Base-by-base conservation (phyloP, 2,113 vertebrate species). In the Oriolus oriolus region DNA sequence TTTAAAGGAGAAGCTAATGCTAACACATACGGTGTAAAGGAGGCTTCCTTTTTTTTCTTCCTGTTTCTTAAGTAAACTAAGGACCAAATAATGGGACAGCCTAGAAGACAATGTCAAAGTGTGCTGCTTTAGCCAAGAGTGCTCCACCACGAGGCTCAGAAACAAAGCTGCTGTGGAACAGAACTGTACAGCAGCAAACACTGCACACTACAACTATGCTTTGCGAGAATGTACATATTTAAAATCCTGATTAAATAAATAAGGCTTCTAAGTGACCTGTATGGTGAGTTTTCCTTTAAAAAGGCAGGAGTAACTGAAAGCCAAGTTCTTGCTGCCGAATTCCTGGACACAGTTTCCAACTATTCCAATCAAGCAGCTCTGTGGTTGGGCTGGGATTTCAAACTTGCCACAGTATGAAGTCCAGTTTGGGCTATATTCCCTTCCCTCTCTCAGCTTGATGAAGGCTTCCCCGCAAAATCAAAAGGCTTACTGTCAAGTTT, bases 401-500 rank as follows among this genome's bases (percentile, higher is more conserved):
- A 98, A 98, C 98, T 98, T 97, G 98, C 98, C 98, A 97, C 98
- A 98, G 98, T 98, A 97, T 98, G 98, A 98, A 98, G 98, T 98
- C 98, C 98, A 98, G 98, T 98, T 98, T 98, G 98, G 98, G 98
- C 98, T 98, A 97, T 97, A 97, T 98, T 98, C 98, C 98, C 97
- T 98, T 98, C 98, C 96, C 97, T 98, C 97, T 97, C 98, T 95
- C 98, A 98, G 98, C 97, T 96, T 97, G 98, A 98, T 95, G 95
- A 97, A 98, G 98, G 98, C 97, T 98, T 98, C 97, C 98, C 98
- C 93, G 79, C 98, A 97, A 98, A 98, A 98, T 98, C 98, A 98
- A 98, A 98, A 98, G 98, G 98, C 98, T 98, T 97, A 98, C 98
- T 98, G 98, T 98, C 98, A 98, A 98, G 97, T 97, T 97, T 98